Percentiles rank a stretch among this genome's conserved stretches.
These are phyloP conservation scores for Dermatemys mawii DNA, from an alignment of 2,113 vertebrate genomes.

Conservation along the genomic window DNA sequence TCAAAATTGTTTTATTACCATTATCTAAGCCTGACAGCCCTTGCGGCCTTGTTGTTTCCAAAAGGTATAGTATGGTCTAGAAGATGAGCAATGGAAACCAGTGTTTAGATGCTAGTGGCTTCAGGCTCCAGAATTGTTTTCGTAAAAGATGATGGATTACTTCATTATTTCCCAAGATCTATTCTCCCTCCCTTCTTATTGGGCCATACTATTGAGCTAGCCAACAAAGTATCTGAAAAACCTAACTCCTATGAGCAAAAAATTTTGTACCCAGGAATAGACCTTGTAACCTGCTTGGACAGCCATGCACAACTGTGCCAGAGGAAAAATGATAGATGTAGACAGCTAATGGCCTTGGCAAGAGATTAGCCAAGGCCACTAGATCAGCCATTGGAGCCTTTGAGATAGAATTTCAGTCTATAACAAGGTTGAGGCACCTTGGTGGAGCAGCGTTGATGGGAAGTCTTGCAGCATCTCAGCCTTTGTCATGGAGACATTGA, in stretches of 20 bases:
- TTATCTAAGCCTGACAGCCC: not conserved
- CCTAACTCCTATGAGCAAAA: not conserved
- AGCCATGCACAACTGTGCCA: not conserved
- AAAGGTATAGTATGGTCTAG: not conserved
- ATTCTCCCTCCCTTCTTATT: not conserved
- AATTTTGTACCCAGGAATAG: not conserved
- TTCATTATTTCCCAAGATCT: not conserved
- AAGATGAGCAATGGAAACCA: not conserved
- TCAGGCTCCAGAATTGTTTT: not conserved
- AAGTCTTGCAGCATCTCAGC: not conserved
- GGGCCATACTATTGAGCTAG: not conserved
- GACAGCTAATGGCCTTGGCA: not conserved
- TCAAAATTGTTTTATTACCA: not conserved
- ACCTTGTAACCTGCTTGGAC: not conserved
- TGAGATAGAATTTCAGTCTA: not conserved
- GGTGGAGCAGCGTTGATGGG: not conserved
- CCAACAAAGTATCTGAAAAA: not conserved
- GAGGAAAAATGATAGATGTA: too few relatives aligned
- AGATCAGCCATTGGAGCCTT: not conserved
- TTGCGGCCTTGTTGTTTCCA: not conserved
- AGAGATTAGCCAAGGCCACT: not conserved
- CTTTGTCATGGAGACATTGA: not conserved
- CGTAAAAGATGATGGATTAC: not conserved
- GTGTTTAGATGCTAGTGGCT: fast-evolving
- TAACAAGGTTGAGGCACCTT: not conserved